These are phyloP conservation scores for Australoheros facetus DNA, from an alignment of 2,797 vertebrate species.

Conservation along the genomic window DNA sequence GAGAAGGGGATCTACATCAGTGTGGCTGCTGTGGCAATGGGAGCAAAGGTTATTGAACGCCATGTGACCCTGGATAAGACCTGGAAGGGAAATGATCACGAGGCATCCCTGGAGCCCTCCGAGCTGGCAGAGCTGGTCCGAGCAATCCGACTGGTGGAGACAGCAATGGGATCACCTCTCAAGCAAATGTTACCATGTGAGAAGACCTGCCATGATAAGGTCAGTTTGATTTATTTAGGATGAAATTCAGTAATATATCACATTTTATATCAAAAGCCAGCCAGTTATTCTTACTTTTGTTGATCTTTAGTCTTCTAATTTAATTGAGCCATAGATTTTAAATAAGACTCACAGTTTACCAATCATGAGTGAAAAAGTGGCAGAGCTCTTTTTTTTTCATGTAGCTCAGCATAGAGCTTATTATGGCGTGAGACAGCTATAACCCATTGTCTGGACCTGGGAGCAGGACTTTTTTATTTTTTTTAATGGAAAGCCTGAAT, in stretches of 20 bases:
- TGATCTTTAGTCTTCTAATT: no score
- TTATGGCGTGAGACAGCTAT: no score
- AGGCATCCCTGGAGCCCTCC: slow-evolving; percentile 85
- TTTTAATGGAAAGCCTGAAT: no score
- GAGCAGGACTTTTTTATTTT: no score
- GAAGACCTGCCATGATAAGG: slow-evolving; percentile 92
- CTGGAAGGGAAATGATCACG: slow-evolving; percentile 95
- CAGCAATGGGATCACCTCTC: slow-evolving; percentile 84
- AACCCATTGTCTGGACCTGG: no score
- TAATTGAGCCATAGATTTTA: no score
- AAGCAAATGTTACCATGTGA: slow-evolving; percentile 92
- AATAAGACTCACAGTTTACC: no score
- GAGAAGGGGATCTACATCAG: slow-evolving; percentile 91
- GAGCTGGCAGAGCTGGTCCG: slow-evolving; percentile 89
- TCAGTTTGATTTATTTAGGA: slow-evolving; percentile 52
- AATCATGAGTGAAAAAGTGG: no score
- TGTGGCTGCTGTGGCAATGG: slow-evolving; percentile 90
- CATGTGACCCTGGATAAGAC: slow-evolving; percentile 91
- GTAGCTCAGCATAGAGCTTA: no score
- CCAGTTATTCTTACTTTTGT: no score
- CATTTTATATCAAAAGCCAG: not conserved
- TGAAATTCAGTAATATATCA: not conserved
- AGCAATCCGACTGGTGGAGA: slow-evolving; percentile 89
- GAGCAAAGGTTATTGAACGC: slow-evolving; percentile 93
- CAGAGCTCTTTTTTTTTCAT: no score